Evolutionary conservation across 2,888 invertebrate genomes (phyloP), one percentile per base, ranked within the genome.

Genomic region (Limnephilus auricula): DNA sequence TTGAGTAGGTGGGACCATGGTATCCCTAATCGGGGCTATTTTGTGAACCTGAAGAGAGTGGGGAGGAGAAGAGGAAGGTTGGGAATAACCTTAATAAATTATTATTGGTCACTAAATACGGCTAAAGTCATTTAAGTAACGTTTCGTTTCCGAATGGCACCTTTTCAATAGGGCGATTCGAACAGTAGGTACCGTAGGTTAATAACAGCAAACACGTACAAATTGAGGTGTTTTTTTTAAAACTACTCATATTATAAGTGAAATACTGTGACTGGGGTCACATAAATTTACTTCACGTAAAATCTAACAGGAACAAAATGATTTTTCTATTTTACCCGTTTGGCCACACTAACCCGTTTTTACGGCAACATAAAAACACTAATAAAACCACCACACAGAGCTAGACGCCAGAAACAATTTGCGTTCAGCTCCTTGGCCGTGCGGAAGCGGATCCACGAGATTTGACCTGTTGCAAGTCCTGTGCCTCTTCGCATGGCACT

Each of bases 391-490:
- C 65, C 65, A 65, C n/a, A 65, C n/a, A 1, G 65, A 65, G 6
- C 65, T n/a, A 65, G 65, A 65, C 18, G 65, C 65, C 65, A 65
- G 25, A 65, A 65, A 65, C 65, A 65, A 65, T 65, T 65, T 65
- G 65, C 25, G 65, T 65, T 65, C 65, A 9, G 25, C 25, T 65
- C 65, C 65, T 65, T 65, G n/a, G 84, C 40, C 18, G 40, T 34
- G 84, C 40, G 12, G 65, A 65, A 65, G 65, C 65, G 40, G 3
- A 37, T 18, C 32, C 40, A 84, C 12, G 37, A 85, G 31, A 88
- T 88, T 34, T 78, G 91, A 92, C 92, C 92, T 92, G 92, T 92
- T 92, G 92, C 91, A 85, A 79, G 50, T 88, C 50, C 86, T 78
- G 90, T 32, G 79, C 86, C 30, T 9, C 65, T 25, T 25, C 65